phyloP scores from a whole-genome alignment of 2,888 invertebrate species.

The Girardia tigrina region DNA sequence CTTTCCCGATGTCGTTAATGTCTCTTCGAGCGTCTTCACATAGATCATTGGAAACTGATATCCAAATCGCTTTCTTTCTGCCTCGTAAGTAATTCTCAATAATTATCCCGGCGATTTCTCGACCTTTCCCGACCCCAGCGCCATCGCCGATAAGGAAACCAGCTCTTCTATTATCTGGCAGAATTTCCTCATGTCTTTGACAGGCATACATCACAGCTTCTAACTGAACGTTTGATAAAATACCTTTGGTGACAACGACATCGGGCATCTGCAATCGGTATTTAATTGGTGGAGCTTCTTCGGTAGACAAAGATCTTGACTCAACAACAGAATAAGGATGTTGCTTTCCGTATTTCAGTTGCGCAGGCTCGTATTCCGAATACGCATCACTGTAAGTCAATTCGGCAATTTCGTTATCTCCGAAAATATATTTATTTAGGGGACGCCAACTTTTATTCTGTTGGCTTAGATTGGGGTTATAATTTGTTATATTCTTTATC shows the following conservation, averaged over 20 bases:
- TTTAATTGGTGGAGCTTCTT: neutral
- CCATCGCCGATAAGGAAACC: conserved; percentile 49
- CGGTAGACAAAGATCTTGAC: neutral
- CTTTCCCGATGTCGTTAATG: conserved; percentile 41
- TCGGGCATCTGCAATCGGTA: conserved; percentile 39
- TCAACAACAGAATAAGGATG: neutral
- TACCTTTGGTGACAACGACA: conserved; percentile 40
- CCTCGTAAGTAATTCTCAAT: conserved; percentile 46
- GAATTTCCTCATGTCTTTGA: conserved; percentile 45
- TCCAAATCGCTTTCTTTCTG: conserved; percentile 46
- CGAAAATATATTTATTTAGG: neutral
- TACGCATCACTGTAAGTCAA: neutral
- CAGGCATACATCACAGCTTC: conserved; percentile 47
- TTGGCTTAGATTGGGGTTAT: neutral
- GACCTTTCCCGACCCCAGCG: conserved; percentile 55
- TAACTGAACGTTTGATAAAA: conserved; percentile 46
- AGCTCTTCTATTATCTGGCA: conserved; percentile 44
- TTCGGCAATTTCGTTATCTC: neutral
- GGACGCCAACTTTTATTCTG: neutral
- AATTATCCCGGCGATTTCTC: conserved; percentile 64
- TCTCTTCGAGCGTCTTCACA: conserved; percentile 47
- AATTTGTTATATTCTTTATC: too few species aligned
- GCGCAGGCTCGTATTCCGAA: neutral
- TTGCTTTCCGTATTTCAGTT: neutral
- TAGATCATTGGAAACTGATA: conserved; percentile 46